Evolutionary conservation across 2,888 invertebrate genomes (phyloP).

Genomic region (Drosophila cracens): DNA sequence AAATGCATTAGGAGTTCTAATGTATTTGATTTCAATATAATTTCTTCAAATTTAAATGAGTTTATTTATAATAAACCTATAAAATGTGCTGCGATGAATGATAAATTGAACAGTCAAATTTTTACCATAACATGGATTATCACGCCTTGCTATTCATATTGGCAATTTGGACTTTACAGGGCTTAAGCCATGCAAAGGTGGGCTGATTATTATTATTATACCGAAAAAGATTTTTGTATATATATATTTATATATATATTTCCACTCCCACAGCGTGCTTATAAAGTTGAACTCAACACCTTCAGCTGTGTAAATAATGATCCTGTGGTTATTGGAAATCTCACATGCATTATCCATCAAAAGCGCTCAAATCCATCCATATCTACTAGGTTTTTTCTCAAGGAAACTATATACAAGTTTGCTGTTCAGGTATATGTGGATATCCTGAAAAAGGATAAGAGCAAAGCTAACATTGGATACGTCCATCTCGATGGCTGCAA

Average conservation of each 20-base stretch:
- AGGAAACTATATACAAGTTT: neutral
- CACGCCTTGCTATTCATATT: neutral
- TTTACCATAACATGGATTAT: conserved; percentile 15
- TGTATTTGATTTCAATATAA: conserved; percentile 8
- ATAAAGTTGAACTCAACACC: conserved; percentile 9
- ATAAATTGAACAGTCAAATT: neutral
- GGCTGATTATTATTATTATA: neutral
- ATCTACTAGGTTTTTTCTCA: neutral
- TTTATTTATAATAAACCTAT: neutral
- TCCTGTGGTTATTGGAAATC: neutral
- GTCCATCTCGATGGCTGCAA: conserved; percentile 59
- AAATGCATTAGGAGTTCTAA: conserved; percentile 35
- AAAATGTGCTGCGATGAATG: neutral
- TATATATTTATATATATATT: neutral
- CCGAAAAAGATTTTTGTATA: neutral
- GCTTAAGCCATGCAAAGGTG: conserved; percentile 17
- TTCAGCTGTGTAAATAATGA: conserved; percentile 17
- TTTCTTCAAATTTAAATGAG: neutral
- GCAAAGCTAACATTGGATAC: conserved; percentile 35
- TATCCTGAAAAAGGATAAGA: conserved; percentile 53
- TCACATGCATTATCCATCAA: conserved; percentile 16
- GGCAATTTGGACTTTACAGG: neutral
- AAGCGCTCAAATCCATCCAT: neutral
- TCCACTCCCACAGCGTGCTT: neutral
- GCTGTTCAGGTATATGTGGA: neutral